Conservation (phyloP, 2,113 vertebrate species). For the Siniperca knerii region DNA sequence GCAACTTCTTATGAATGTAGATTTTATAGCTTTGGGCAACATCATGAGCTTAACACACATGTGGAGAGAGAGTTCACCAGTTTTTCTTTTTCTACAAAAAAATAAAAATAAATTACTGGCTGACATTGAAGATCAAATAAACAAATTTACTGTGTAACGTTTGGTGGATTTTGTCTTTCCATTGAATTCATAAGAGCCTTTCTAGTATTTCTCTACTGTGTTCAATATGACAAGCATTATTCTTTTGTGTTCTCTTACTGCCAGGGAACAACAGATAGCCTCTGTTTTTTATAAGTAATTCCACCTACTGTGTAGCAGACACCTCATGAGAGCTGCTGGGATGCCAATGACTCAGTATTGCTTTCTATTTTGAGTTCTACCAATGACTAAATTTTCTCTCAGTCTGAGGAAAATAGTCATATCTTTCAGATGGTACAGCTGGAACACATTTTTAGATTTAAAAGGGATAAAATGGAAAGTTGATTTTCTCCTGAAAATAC, state of each 20-base stretch:
- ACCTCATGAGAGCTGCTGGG: constrained; percentile 66
- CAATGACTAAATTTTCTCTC: constrained; percentile 55
- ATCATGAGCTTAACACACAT: not conserved
- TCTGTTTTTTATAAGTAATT: constrained; percentile 49
- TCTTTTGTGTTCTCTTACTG: constrained; percentile 44
- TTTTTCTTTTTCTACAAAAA: not conserved
- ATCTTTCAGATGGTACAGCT: constrained; percentile 31
- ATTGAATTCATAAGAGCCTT: not conserved
- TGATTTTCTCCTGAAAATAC: not conserved
- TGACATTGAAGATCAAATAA: not conserved
- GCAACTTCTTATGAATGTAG: not conserved
- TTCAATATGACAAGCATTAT: not conserved
- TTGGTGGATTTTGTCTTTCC: not conserved
- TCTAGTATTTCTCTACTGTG: not conserved
- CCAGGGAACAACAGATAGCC: constrained; percentile 48
- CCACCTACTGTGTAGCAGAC: constrained; percentile 72
- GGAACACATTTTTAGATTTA: constrained; percentile 11
- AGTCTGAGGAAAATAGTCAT: constrained; percentile 36
- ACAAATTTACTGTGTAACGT: not conserved
- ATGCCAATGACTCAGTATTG: constrained; percentile 73
- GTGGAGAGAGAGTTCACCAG: too few relatives aligned
- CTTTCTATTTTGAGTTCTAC: constrained; percentile 72
- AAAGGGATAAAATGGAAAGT: not conserved
- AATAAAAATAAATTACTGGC: not conserved
- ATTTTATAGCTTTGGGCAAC: not conserved